Evolutionary conservation across 2,888 invertebrate genomes (phyloP), one percentile per base, ranked within the genome.

Genomic region (Mactromeris polynyma): DNA sequence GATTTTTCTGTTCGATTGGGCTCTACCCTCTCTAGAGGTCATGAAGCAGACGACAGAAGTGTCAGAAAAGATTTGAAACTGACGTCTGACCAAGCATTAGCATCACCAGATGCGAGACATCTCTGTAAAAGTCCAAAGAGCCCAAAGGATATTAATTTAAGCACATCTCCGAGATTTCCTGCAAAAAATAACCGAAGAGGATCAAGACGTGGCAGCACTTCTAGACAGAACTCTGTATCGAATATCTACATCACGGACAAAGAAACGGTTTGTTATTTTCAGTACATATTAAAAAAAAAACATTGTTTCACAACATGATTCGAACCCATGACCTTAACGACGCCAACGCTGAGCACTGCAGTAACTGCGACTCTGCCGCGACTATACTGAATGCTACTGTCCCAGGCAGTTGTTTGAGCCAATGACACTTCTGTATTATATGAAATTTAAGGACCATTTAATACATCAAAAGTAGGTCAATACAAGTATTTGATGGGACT

Each of bases 1-100:
- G 93, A 93, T 81, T 93, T 94, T 77, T 88, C 91, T 33, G 93
- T 93, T 6, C 87, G 94, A 54, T 88, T 94, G 14, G 94, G 94
- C 17, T 88, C 93, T 3, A 93, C 93, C 0, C 79, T 94, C 1
- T 89, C 92, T 21, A 85, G 94, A 64, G 91, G 89, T 26, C 51
- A 81, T 17, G 87, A 87, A 6, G 31, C 31, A 19, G 85, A 86
- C 14, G 64, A 78, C 9, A 69, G 79, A 31, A 88, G 33, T 73
- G 86, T 46, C 58, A 83, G 40, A 51, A 85, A 36, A 86, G 89
- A 84, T 79, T 87, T 73, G 7, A n/a, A 46, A 46, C 42, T 46
- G 1, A 40, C 40, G 80, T 88, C 85, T 82, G 83, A 86, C 54
- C 84, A 83, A 26, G 31, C 33, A 33, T n/a, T 54, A 31, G 73